These are phyloP conservation scores for Ophion slaviceki DNA, from an alignment of 2,888 invertebrate genomes.

Conservation along the genomic window DNA sequence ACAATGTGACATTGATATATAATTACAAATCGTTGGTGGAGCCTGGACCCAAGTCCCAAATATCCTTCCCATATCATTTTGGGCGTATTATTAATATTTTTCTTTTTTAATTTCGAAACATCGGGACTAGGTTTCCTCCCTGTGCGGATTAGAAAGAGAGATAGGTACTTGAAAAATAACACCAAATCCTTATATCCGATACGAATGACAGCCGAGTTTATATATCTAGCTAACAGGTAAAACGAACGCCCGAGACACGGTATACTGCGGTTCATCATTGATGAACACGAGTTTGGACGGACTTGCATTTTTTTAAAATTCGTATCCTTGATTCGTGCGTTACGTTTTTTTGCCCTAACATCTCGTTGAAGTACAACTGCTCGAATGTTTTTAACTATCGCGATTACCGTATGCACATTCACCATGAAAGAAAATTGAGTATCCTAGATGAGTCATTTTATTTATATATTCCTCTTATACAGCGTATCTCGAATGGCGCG, in stretches of 20 bases:
- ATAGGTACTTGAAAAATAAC: conserved; percentile 8
- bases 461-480: background rate
- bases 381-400: conserved; percentile 14
- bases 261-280: background rate
- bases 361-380: background rate
- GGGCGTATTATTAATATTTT: conserved; percentile 12
- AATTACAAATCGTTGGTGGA: conserved; percentile 65
- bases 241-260: background rate
- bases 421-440: conserved; percentile 9
- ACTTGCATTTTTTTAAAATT: background rate
- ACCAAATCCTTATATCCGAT: conserved; percentile 29
- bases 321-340: background rate
- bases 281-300: conserved; percentile 7
- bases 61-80: conserved; percentile 7
- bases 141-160: conserved; percentile 9
- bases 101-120: background rate
- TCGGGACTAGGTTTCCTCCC: conserved; percentile 15
- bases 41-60: conserved; percentile 56
- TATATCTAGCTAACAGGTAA: conserved; percentile 2
- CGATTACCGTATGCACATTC: conserved; percentile 12
- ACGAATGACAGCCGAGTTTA: conserved; percentile 23
- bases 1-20: conserved; percentile 71
- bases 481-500: background rate
- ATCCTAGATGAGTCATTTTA: background rate
- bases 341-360: background rate